Base-by-base conservation (phyloP, 1,140 invertebrate species). In the Epicauta chinensis region DNA sequence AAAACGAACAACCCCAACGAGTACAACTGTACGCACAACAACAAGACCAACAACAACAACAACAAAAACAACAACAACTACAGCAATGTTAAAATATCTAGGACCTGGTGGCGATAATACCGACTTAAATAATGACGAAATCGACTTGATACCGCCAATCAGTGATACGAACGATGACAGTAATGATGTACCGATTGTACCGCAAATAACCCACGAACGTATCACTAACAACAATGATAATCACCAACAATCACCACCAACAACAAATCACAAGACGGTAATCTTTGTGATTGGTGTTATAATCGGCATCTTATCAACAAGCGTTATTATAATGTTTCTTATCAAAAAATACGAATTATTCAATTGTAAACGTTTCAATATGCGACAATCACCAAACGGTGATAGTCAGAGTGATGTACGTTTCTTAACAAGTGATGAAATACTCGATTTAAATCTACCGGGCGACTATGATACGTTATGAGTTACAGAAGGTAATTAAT, bases 361-460 rank as follows among this genome's bases (percentile, higher is more conserved):
- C 14, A 34, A 23, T 14, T 49, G 46, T 31, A 37, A 12, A 11
- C 36, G 36, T 4, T 34, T 50, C 2, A 7, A 7, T 23, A 23
- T 23, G 12, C 35, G 34, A 9, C 30, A 51, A 13, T 40, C 49
- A 34, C 35, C 49, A 13, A 62, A 59, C 14, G 62, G 65, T 1
- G 66, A 68, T 32, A 67, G 64, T 50, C 65, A 68, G 42, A 77
- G 76, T 48, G 77, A 79, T 48, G 77, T 80, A 0, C 63, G 76
- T 44, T 80, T 75, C 59, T 64, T 80, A 9, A 78, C 78, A 1
- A 72, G 72, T 1, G 75, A 78, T 41, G 78, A 80, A 58, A 63
- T 73, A 3, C 61, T 80, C 2, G 76, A 80, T 56, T 78, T 80
- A 57, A 74, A 65, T 54, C 45, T 79, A 9, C 73, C 74, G 1